Base-by-base conservation (phyloP, 1,140 invertebrate genomes). In the Ladona fulva region DNA sequence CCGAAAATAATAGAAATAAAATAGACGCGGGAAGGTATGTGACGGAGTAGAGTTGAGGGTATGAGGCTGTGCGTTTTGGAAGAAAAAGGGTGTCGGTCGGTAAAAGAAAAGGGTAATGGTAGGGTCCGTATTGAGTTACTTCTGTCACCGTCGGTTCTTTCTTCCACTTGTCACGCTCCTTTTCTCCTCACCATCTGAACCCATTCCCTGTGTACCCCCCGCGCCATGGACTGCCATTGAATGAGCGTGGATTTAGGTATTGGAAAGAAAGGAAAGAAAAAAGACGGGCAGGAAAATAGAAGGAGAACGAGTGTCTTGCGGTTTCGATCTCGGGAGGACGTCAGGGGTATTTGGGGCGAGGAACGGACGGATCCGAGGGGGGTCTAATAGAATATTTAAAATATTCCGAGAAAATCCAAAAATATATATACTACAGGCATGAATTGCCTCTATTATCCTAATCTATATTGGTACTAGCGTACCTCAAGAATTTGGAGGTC, bases 131-230 rank as follows among this genome's bases (percentile, higher is more conserved):
- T 76, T 76, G 75, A 42, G 19, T 76, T 76, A 37, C 42, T 12
- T 25, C 25, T 76, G 25, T 76, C 75, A 25, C 75, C 29, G 29
- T 25, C 1, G 74, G n/a, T 24, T 29, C 75, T 76, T 42, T 76
- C 75, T 76, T 29, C 75, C 75, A 76, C 29, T 75, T 75, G 24
- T 75, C 29, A 24, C 75, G 25, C 25, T 76, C 75, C 75, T 29
- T 25, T 22, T 16, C 74, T 29, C 29, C 74, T 7, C 22, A 19
- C 74, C 44, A 11, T 52, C 19, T 52, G 19, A 11, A 19, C 44
- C 52, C 52, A 22, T 12, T 66, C 52, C 52, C 52, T 66, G 16
- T n/a, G n/a, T n/a, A n/a, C n/a, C n/a, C n/a, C 52, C 52, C 14
- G 16, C 52, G 52, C 44, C 10, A 52, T 10, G 44, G 44, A 66